Evolutionary conservation across 2,888 invertebrate species (phyloP), one percentile per base, ranked within the genome.

Genomic region (Reticulitermes lucifugus): DNA sequence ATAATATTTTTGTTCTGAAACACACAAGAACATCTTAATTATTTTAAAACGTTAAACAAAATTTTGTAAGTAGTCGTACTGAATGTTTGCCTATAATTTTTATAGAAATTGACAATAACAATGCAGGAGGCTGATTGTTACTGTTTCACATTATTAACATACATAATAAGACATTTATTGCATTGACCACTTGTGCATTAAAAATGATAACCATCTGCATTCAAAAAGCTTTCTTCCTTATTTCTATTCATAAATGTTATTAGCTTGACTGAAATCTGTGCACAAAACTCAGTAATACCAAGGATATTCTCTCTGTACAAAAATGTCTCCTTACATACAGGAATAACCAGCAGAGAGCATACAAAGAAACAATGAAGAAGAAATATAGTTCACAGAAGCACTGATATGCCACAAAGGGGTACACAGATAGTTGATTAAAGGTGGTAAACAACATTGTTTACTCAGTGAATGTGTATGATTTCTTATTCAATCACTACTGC

Each of bases 291-390:
- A 25, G 7, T 18, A 55, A 18, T 4, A 55, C 65, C 5, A 25
- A 65, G 65, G 65, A 65, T 25, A 25, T 65, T 21, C 65, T 12
- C 65, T 25, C 65, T 25, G 25, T 65, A 65, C 25, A 25, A 25
- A 65, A 65, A 22, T 35, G 65, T 65, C 65, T 25, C 25, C 65
- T 65, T 65, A n/a, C 65, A 65, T 65, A 65, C 65, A 65, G 65
- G 12, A 65, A 25, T 65, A 65, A 65, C 25, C 65, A 65, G 65
- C n/a, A 65, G 65, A 25, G 65, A 65, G 25, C 25, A 25, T 65
- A 65, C 1, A 65, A 65, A n/a, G 65, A 65, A 65, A 65, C n/a
- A 65, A 65, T 25, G n/a, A 65, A 65, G 65, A 65, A 65, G 65
- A 65, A 65, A 65, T 25, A 65, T n/a, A n/a, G 65, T 25, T 65